Evolutionary conservation across 2,888 invertebrate genomes (phyloP).

Genomic region (Notocelia uddmanniana): DNA sequence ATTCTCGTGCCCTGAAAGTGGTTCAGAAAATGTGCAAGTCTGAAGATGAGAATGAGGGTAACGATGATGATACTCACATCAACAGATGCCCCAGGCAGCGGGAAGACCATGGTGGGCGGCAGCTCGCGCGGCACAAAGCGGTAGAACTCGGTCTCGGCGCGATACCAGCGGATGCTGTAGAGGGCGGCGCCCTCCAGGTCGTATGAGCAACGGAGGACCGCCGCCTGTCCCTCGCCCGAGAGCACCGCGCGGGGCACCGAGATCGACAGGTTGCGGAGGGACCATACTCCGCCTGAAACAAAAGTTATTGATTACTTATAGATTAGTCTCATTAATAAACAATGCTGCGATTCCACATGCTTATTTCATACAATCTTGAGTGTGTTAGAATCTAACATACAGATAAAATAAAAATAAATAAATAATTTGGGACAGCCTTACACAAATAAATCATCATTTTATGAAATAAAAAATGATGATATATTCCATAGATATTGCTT

Average conservation of each 20-base stretch:
- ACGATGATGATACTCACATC: conserved; percentile 86
- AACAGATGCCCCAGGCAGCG: conserved; percentile 88
- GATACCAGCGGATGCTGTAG: conserved; percentile 92
- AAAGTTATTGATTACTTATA: not conserved
- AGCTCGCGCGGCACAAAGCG: conserved; percentile 90
- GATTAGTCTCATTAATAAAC: not conserved
- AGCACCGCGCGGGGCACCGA: conserved; percentile 85
- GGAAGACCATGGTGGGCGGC: conserved; percentile 89
- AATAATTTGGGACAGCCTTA: too few species aligned
- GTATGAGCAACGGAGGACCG: conserved; percentile 85
- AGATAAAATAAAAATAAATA: too few species aligned
- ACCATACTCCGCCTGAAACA: conserved; percentile 78
- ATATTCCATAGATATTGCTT: too few species aligned
- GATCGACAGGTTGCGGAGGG: conserved; percentile 77
- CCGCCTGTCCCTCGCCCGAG: conserved; percentile 81
- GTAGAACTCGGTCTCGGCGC: conserved; percentile 91
- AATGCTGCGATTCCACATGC: too few species aligned
- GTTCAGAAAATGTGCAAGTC: too few species aligned
- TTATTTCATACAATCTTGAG: too few species aligned
- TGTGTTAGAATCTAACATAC: too few species aligned
- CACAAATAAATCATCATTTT: too few species aligned
- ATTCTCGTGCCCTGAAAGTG: too few species aligned
- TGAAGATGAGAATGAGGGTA: too few species aligned
- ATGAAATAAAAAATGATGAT: too few species aligned
- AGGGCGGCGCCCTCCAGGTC: conserved; percentile 88